phyloP scores from a whole-genome alignment of 2,113 vertebrate genomes.

The Accipiter cooperii region DNA sequence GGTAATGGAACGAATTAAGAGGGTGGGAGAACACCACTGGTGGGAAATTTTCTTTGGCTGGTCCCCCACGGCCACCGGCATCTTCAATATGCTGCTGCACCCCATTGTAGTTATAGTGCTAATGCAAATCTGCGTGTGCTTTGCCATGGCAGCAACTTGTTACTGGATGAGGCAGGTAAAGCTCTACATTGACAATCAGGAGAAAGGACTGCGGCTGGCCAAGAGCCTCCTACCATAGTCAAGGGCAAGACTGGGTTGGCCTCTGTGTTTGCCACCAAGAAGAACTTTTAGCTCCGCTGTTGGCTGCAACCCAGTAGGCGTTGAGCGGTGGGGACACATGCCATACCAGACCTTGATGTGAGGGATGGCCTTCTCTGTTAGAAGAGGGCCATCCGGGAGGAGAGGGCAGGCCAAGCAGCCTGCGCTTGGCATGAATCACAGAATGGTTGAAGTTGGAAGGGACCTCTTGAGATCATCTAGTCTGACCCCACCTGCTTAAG shows the following conservation, averaged over 20 bases:
- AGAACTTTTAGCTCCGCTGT: constrained; percentile 54
- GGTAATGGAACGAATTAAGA: constrained; percentile 44
- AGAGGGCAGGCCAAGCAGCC: background rate
- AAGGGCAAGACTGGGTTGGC: constrained; percentile 67
- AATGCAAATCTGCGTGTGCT: constrained; percentile 16
- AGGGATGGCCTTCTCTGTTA: background rate
- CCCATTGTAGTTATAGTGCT: constrained; percentile 26
- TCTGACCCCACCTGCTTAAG: background rate
- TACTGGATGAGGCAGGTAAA: constrained; percentile 41
- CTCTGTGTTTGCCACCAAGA: constrained; percentile 67
- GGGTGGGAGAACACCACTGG: constrained; percentile 46
- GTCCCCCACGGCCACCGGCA: constrained; percentile 40
- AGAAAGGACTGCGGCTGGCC: background rate
- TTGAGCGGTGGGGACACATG: constrained; percentile 53
- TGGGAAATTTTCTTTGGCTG: constrained; percentile 54
- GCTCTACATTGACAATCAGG: background rate
- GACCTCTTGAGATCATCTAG: background rate
- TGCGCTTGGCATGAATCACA: background rate
- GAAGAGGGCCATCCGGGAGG: background rate
- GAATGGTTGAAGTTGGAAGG: constrained; percentile 33
- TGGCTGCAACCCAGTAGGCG: constrained; percentile 64
- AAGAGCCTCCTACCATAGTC: constrained; percentile 38
- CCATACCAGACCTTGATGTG: constrained; percentile 62
- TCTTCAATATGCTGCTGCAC: constrained; percentile 30
- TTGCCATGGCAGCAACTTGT: constrained; percentile 23